Percentiles rank a stretch among this genome's conserved stretches.
Evolutionary conservation across 2,113 vertebrate species (phyloP).

Genomic region (Pelmatolapia mariae): DNA sequence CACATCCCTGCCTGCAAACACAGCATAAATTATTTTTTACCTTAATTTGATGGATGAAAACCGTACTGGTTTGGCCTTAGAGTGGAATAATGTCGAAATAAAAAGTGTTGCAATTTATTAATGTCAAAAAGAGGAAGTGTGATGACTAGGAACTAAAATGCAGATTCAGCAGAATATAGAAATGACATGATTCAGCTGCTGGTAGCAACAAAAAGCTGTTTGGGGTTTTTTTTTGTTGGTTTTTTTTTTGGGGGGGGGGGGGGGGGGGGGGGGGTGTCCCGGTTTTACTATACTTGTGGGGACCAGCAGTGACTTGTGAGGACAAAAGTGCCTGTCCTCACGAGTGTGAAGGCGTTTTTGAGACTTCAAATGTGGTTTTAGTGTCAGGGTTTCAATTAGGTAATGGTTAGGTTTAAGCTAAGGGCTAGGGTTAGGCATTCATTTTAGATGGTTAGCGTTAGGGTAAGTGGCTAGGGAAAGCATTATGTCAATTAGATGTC

Average conservation of each 20-base stretch:
- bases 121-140: background rate
- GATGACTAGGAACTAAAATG: no score
- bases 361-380: background rate
- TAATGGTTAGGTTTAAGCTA: background rate
- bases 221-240: no score
- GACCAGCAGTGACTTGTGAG: accelerated
- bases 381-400: background rate
- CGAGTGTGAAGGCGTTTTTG: background rate
- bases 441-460: accelerated
- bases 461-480: background rate
- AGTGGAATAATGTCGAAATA: accelerated
- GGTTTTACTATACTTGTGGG: background rate
- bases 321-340: background rate
- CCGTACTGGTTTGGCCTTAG: accelerated
- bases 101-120: background rate
- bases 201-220: accelerated
- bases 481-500: background rate
- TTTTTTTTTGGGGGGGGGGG: no score
- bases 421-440: background rate
- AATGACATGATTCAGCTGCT: no score
- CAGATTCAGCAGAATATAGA: accelerated
- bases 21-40: background rate
- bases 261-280: no score
- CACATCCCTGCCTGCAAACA: accelerated
- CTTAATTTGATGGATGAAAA: background rate